These are phyloP conservation scores for Cerastoderma edule DNA, from an alignment of 2,888 invertebrate genomes.

Conservation along the genomic window DNA sequence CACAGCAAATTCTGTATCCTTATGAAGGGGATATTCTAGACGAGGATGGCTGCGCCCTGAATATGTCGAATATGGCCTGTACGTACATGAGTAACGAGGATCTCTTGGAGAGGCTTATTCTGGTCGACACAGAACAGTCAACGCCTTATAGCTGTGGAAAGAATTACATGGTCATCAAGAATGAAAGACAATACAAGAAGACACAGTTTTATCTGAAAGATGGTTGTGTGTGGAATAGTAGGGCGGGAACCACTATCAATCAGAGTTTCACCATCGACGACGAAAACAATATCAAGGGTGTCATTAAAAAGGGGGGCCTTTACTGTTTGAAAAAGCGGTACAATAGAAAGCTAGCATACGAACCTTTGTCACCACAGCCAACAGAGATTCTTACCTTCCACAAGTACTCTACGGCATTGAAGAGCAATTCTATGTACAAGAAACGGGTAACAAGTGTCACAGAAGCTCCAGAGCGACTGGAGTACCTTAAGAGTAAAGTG, in stretches of 20 bases:
- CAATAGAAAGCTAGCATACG: constrained; percentile 1
- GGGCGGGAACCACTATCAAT: constrained; percentile 10
- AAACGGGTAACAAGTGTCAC: constrained; percentile 12
- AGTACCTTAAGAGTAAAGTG: not conserved
- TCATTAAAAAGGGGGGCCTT: not conserved
- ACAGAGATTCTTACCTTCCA: constrained; percentile 16
- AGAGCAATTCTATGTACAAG: constrained; percentile 7
- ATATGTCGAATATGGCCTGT: not conserved
- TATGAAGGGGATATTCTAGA: not conserved
- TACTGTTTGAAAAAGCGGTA: not conserved
- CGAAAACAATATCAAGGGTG: constrained; percentile 2
- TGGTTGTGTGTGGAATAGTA: constrained; percentile 20
- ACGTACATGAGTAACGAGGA: constrained; percentile 3
- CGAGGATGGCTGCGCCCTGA: not conserved
- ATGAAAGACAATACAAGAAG: constrained; percentile 5
- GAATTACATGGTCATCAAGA: constrained; percentile 16
- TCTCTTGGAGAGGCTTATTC: constrained; percentile 3
- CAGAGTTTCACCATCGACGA: constrained; percentile 3
- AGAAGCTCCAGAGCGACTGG: constrained; percentile 7
- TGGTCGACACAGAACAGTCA: not conserved
- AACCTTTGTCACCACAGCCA: constrained; percentile 17
- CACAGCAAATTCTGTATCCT: not conserved
- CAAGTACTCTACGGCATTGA: constrained; percentile 19
- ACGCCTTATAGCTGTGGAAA: not conserved
- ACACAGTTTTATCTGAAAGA: constrained; percentile 14